Conservation (phyloP, 2,113 vertebrate species). For the Setophaga coronata region DNA sequence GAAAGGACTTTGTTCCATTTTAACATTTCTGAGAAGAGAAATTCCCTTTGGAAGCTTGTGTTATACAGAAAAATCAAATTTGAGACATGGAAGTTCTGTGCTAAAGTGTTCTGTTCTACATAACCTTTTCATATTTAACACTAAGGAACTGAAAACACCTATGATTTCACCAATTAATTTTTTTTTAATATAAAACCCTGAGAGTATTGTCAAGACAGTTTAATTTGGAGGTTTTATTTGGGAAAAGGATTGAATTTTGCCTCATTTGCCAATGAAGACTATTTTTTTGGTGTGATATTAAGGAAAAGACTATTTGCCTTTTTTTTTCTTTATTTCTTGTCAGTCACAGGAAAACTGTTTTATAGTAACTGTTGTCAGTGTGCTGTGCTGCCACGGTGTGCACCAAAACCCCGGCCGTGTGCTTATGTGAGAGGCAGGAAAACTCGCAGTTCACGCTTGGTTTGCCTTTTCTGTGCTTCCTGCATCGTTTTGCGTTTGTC, state of each 20-base stretch:
- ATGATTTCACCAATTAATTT: not conserved
- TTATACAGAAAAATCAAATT: not conserved
- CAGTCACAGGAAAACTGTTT: not conserved
- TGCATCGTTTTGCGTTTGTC: not conserved
- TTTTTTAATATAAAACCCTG: not conserved
- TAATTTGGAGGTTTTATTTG: not conserved
- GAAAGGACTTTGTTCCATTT: constrained; percentile 2
- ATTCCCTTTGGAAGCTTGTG: not conserved
- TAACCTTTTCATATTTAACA: not conserved
- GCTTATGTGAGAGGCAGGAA: not conserved
- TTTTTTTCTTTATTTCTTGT: not conserved
- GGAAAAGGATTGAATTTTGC: not conserved
- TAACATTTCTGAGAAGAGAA: not conserved
- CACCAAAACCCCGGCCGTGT: not conserved
- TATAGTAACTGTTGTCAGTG: not conserved
- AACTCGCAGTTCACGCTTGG: not conserved
- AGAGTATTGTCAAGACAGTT: not conserved
- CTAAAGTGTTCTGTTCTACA: not conserved
- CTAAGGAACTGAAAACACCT: not conserved
- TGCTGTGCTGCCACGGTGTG: not conserved
- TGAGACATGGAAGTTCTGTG: not conserved
- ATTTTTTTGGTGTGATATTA: not conserved
- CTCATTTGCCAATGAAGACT: not conserved
- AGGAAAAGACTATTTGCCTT: not conserved
- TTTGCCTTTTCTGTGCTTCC: not conserved